Evolutionary conservation across 2,888 invertebrate genomes (phyloP).

Genomic region (Pyrocoelia pectoralis): DNA sequence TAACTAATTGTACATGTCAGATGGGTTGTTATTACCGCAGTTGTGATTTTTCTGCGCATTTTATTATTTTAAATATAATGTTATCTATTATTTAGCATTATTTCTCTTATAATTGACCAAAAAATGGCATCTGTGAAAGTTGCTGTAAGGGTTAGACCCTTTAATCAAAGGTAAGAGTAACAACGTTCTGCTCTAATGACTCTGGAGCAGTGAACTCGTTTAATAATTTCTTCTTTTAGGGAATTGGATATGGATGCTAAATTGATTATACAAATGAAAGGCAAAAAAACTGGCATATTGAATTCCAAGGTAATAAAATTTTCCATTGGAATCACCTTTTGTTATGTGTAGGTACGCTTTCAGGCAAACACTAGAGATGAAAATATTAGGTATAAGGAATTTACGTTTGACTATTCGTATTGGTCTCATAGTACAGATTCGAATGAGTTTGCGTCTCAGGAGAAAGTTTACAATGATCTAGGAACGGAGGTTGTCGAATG

Average conservation of each 20-base stretch:
- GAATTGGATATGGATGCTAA: conserved; percentile 85
- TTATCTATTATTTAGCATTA: conserved; percentile 11
- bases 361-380: conserved; percentile 58
- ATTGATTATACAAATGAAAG: conserved; percentile 85
- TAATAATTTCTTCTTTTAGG: conserved; percentile 65
- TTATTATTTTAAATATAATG: conserved; percentile 18
- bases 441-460: conserved; percentile 79
- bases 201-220: conserved; percentile 24
- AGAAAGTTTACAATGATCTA: conserved; percentile 79
- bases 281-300: conserved; percentile 79
- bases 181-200: conserved; percentile 23
- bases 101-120: background rate
- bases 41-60: conserved; percentile 9
- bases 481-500: conserved; percentile 82
- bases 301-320: conserved; percentile 70
- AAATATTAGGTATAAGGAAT: conserved; percentile 74
- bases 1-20: conserved; percentile 18
- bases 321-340: background rate
- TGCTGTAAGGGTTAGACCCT: conserved; percentile 89
- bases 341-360: conserved; percentile 13
- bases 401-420: conserved; percentile 89
- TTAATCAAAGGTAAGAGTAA: conserved; percentile 78
- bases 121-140: conserved; percentile 93
- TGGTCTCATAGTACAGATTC: conserved; percentile 81
- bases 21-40: conserved; percentile 11